A percentile compares a stretch with the other conserved stretches of the same genome.
phyloP scores from a whole-genome alignment of 2,888 invertebrate species.

The Eledone cirrhosa region DNA sequence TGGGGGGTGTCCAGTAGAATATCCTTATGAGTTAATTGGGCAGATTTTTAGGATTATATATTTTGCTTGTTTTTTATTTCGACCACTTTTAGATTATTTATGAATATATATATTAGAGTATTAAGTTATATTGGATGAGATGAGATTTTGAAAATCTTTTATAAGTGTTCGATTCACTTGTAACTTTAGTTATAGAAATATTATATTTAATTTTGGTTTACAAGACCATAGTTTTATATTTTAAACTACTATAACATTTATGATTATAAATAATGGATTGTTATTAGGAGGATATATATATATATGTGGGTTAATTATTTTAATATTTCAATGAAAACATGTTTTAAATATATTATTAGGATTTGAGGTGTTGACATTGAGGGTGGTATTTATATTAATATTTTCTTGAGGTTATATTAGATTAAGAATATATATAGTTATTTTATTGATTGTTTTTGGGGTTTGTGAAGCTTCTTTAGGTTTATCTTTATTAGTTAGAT shows the following conservation, averaged over 20 bases:
- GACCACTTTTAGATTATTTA: constrained; percentile 6
- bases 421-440: constrained; percentile 26
- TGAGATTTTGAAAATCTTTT: constrained; percentile 26
- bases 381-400: constrained; percentile 14
- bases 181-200: constrained; percentile 34
- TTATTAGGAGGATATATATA: not conserved
- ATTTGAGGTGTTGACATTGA: constrained; percentile 36
- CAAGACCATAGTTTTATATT: constrained; percentile 43
- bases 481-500: constrained; percentile 73
- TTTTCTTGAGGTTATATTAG: not conserved
- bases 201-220: constrained; percentile 41
- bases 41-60: constrained; percentile 41
- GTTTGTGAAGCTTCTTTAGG: constrained; percentile 77
- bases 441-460: constrained; percentile 44
- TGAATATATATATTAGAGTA: constrained; percentile 28
- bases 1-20: constrained; percentile 77
- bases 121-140: constrained; percentile 20
- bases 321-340: constrained; percentile 37
- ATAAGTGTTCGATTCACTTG: constrained; percentile 31
- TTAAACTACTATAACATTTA: constrained; percentile 14
- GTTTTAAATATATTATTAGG: constrained; percentile 39
- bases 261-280: not conserved
- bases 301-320: not conserved
- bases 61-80: constrained; percentile 35
- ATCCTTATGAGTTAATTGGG: constrained; percentile 69